phyloP scores from a whole-genome alignment of 2,113 vertebrate genomes.

The Gallinago paraguaiae region DNA sequence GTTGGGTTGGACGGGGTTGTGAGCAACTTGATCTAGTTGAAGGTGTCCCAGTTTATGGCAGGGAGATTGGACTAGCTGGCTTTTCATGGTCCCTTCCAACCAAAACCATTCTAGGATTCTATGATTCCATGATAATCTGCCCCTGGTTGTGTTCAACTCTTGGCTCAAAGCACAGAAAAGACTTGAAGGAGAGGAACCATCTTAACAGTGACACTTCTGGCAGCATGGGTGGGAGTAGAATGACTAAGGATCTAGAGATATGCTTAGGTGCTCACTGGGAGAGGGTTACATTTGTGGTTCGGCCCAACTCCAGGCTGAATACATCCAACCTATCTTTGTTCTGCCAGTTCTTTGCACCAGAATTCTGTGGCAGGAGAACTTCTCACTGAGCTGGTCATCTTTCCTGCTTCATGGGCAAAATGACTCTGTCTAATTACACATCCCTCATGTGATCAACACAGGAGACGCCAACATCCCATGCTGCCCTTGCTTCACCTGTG shows the following conservation, averaged over 20 bases:
- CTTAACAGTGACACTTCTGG: not conserved
- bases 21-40: not conserved
- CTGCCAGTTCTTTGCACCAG: not conserved
- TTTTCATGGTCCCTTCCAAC: not conserved
- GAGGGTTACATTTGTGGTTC: not conserved
- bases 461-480: not conserved
- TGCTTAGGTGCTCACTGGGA: not conserved
- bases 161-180: not conserved
- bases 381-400: not conserved
- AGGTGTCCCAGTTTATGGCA: not conserved
- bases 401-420: not conserved
- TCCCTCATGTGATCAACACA: fast-evolving
- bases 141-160: not conserved
- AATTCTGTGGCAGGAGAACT: not conserved
- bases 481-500: not conserved
- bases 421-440: not conserved
- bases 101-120: not conserved
- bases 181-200: not conserved
- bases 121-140: not conserved
- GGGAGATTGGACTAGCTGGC: not conserved
- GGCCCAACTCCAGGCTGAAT: not conserved
- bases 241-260: not conserved
- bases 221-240: not conserved
- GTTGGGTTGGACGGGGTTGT: not conserved
- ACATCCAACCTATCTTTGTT: not conserved